These are phyloP conservation scores for Coreius guichenoti DNA, from an alignment of 2,797 vertebrate genomes.

Conservation along the genomic window DNA sequence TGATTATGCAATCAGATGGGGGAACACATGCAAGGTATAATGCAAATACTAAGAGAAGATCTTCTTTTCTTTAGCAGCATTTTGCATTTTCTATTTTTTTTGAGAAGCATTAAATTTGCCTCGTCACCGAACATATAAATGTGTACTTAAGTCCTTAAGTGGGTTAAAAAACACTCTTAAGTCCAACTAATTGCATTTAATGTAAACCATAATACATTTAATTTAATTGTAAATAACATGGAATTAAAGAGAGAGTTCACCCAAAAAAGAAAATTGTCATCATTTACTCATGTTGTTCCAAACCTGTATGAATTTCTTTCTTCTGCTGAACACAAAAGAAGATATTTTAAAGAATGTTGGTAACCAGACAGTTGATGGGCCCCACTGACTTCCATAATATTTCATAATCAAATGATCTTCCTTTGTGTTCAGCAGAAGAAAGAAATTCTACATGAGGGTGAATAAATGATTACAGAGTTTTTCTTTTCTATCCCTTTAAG, in stretches of 20 bases:
- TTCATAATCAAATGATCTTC: no score
- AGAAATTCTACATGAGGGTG: no score
- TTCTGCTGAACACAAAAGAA: neutral
- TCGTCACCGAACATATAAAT: neutral
- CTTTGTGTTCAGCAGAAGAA: no score
- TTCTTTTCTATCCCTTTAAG: no score
- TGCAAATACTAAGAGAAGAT: constrained; percentile 52
- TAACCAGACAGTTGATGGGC: neutral
- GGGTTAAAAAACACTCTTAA: neutral
- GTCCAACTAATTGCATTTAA: neutral
- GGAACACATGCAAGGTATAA: constrained; percentile 56
- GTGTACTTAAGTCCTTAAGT: neutral
- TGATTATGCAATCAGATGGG: constrained; percentile 69
- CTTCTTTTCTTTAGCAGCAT: constrained; percentile 35
- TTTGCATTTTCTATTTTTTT: neutral
- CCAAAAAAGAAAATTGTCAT: neutral
- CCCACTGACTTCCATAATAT: no score
- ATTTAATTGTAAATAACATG: neutral
- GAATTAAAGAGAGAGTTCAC: neutral
- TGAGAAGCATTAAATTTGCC: neutral
- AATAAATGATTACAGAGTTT: no score
- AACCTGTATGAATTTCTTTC: neutral
- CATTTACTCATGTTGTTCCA: neutral
- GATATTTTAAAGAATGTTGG: neutral
- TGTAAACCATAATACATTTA: neutral